Evolutionary conservation across 2,888 invertebrate species (phyloP), one percentile per base, ranked within the genome.

Genomic region (Epiperipatus broadwayi): DNA sequence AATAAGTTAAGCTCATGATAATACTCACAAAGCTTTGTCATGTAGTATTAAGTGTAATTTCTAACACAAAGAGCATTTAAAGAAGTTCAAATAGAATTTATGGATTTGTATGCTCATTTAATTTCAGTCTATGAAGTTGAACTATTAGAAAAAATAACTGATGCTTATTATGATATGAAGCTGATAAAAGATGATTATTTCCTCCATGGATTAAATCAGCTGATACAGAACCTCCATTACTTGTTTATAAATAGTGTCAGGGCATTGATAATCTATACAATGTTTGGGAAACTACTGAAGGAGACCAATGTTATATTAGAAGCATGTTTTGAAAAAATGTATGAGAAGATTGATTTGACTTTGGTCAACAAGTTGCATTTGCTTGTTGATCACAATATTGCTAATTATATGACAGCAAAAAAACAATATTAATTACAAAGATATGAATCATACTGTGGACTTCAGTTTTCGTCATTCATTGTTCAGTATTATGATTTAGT

Each of bases 341-440:
- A 95, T 54, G 97, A 99, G 61, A 99, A 99, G 64, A 97, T 99
- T 49, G 97, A 99, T 70, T 69, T 99, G 58, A 97, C 97, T 0
- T 66, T 99, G 18, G 72, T 99, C 22, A 97, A 97, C 66, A 73
- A 95, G 60, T 64, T 99, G 37, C 75, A 95, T 50, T 65, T 99
- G 39, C 97, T 99, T 50, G 95, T 99, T 29, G 97, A 99, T 64
- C 97, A 99, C 63, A 99, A 99, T 60, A 99, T 99, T 54, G 97
- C 97, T 49, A 97, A 99, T 71, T 99, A 99, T 64, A 97, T 99
- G 93, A 95, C 97, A 0, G 93, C 97, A 2, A 99, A 99, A 63
- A 97, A 97, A 99, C n/a, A 85, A 93, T 39, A 95, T 99, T 47
- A 97, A 95, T 63, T 99, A 97, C 64, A 97, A 95, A 68, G 72